These are phyloP conservation scores for Lamellibrachia satsuma DNA, from an alignment of 2,888 invertebrate genomes.

Conservation along the genomic window DNA sequence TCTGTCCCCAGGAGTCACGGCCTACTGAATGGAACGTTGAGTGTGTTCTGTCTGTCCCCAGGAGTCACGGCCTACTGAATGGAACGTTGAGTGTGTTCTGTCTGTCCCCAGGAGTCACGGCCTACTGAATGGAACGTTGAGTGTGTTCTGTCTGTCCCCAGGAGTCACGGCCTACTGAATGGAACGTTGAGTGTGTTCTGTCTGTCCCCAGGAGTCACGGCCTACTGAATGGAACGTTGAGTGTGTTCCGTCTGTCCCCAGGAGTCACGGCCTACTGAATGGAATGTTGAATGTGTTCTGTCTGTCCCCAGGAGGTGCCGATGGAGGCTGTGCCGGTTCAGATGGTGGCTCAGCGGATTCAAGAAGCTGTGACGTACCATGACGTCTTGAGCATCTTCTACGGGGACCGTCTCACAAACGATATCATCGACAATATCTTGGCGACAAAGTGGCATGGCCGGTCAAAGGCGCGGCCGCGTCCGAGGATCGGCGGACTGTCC, in stretches of 20 bases:
- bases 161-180: background rate
- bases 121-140: background rate
- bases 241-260: background rate
- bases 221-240: background rate
- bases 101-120: background rate
- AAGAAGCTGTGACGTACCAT: slow-evolving; percentile 26
- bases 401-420: slow-evolving; percentile 25
- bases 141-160: background rate
- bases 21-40: background rate
- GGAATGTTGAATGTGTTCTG: background rate
- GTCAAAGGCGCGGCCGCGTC: slow-evolving; percentile 4
- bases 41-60: background rate
- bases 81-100: background rate
- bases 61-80: background rate
- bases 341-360: slow-evolving; percentile 24
- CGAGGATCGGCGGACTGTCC: slow-evolving; percentile 31
- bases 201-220: background rate
- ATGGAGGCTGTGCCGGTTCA: slow-evolving; percentile 28
- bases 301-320: slow-evolving; percentile 19
- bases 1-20: background rate
- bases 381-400: slow-evolving; percentile 31
- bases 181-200: background rate
- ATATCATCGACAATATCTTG: slow-evolving; percentile 28
- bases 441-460: slow-evolving; percentile 21
- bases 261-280: background rate